These are phyloP conservation scores for Zosterops pallidus DNA, from an alignment of 2,113 vertebrate genomes.

Conservation along the genomic window DNA sequence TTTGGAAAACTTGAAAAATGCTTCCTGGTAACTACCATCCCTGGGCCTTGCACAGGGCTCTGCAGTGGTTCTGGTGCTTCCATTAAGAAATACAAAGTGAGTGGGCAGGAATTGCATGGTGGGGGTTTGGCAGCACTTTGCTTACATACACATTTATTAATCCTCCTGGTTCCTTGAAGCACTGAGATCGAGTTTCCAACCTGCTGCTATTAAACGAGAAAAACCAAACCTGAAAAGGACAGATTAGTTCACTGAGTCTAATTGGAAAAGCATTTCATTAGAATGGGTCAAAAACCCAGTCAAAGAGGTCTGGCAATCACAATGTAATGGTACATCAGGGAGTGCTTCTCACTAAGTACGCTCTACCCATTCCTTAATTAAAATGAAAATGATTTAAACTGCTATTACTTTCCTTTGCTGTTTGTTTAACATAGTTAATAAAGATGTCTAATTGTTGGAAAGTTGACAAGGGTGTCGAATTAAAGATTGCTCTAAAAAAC, in stretches of 20 bases:
- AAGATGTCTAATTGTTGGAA: conserved; percentile 19
- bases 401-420: conserved; percentile 38
- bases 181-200: conserved; percentile 54
- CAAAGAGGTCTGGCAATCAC: conserved; percentile 51
- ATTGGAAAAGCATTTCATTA: conserved; percentile 73
- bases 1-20: conserved; percentile 51
- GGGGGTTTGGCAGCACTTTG: conserved; percentile 36
- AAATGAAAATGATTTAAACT: conserved; percentile 69
- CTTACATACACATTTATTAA: conserved; percentile 51
- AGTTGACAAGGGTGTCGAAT: background rate
- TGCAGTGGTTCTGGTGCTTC: conserved; percentile 44
- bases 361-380: conserved; percentile 61
- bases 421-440: conserved; percentile 41
- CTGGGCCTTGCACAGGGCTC: conserved; percentile 29
- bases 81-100: conserved; percentile 64
- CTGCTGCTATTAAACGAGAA: conserved; percentile 44
- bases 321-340: conserved; percentile 57
- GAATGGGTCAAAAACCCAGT: conserved; percentile 66
- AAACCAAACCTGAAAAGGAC: conserved; percentile 57
- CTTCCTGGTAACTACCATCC: conserved; percentile 12
- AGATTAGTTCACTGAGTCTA: conserved; percentile 63
- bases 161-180: conserved; percentile 49
- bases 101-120: conserved; percentile 31
- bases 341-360: conserved; percentile 62
- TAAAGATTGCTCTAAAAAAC: background rate